These are phyloP conservation scores for Danionella cerebrum DNA, from an alignment of 2,113 vertebrate species.

Conservation along the genomic window DNA sequence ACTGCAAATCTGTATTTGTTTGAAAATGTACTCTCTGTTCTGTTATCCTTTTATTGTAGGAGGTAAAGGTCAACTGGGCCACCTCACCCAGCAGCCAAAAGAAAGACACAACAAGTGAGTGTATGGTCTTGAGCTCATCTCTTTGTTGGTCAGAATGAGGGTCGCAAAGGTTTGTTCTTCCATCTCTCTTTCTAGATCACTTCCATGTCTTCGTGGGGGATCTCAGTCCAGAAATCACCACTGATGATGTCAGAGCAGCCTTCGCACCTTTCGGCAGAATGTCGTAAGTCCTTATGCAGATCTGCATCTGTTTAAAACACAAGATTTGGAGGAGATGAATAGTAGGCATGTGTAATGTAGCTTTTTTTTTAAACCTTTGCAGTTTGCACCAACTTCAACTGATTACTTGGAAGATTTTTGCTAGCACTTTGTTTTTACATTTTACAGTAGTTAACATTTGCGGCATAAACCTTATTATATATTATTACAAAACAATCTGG, in stretches of 20 bases:
- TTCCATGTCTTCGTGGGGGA: conserved; percentile 99
- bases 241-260: conserved; percentile 95
- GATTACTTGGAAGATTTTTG: too few relatives aligned
- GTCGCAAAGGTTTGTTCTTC: not conserved
- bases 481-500: too few relatives aligned
- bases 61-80: conserved; percentile 99
- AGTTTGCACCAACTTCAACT: too few relatives aligned
- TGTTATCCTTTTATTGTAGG: conserved; percentile 71
- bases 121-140: not conserved
- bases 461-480: too few relatives aligned
- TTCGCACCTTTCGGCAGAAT: conserved; percentile 96
- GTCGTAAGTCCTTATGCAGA: conserved; percentile 81
- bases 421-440: too few relatives aligned
- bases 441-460: too few relatives aligned
- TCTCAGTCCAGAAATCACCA: conserved; percentile 97
- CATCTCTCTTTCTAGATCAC: conserved; percentile 70
- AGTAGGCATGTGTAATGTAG: too few relatives aligned
- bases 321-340: too few relatives aligned
- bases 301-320: not conserved
- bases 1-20: conserved; percentile 18
- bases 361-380: too few relatives aligned
- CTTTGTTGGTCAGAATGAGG: too few relatives aligned
- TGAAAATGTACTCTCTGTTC: conserved; percentile 32
- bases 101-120: conserved; percentile 99
- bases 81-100: conserved; percentile 99